Evolutionary conservation across 2,888 invertebrate species (phyloP).

Genomic region (Teleiodes luculella): DNA sequence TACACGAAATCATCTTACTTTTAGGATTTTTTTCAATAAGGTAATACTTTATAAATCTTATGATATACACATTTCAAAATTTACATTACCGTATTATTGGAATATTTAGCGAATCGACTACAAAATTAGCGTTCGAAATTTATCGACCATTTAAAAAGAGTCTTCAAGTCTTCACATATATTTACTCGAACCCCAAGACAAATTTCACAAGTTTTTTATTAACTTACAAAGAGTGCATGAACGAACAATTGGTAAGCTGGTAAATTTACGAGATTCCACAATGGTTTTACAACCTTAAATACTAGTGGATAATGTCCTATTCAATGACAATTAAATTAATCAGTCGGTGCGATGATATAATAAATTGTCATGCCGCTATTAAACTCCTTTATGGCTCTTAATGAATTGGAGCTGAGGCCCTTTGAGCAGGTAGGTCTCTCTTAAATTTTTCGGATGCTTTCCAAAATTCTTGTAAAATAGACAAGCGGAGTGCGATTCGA

Average conservation of each 20-base stretch:
- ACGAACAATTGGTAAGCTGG: slow-evolving; percentile 22
- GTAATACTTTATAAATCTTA: no score
- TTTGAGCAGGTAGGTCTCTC: slow-evolving; percentile 58
- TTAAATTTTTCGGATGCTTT: slow-evolving; percentile 50
- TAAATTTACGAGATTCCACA: slow-evolving; percentile 33
- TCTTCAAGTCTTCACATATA: not conserved
- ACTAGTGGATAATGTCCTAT: slow-evolving; percentile 45
- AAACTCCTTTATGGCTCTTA: slow-evolving; percentile 65
- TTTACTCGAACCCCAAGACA: not conserved
- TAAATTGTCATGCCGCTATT: slow-evolving; percentile 62
- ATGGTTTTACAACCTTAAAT: slow-evolving; percentile 31
- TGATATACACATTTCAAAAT: no score
- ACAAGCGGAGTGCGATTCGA: slow-evolving; percentile 43
- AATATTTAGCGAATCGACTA: not conserved
- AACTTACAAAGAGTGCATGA: not conserved
- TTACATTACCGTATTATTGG: not conserved
- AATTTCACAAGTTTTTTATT: slow-evolving; percentile 9
- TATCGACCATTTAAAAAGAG: slow-evolving; percentile 1
- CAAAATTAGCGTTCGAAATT: slow-evolving; percentile 1
- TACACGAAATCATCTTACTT: no score
- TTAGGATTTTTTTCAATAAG: no score
- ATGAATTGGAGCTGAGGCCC: slow-evolving; percentile 59
- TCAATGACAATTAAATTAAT: slow-evolving; percentile 66
- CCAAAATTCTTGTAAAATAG: slow-evolving; percentile 55
- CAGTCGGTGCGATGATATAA: slow-evolving; percentile 44